Evolutionary conservation across 2,888 invertebrate genomes (phyloP), one percentile per base, ranked within the genome.

Genomic region (Ceriagrion tenellum): DNA sequence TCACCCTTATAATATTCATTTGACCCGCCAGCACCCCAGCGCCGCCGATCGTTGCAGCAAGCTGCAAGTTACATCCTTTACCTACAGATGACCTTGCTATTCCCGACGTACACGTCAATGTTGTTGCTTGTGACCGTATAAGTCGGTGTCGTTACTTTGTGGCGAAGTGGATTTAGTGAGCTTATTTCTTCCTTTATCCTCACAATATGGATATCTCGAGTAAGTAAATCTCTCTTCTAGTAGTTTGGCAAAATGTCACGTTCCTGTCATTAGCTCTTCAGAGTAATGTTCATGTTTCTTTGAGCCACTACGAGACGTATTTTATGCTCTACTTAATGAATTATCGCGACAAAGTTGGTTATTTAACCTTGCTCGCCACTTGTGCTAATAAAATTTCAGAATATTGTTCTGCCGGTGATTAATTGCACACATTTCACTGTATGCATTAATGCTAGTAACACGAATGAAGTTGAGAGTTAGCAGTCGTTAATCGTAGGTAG

Each of bases 71-170:
- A n/a, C 26, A n/a, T 47, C n/a, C 35, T 93, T 93, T 93, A 93
- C 47, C 93, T 69, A 18, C 20, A 93, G 93, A 93, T 63, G 93
- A 47, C 93, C 40, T 69, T 47, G 20, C n/a, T 63, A 55, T 69
- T 69, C 69, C 63, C 63, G 18, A 93, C 30, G 93, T 93, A 93
- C 93, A 93, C 93, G 93, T 93, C 69, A 56, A 93, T 74, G 93
- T 93, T 93, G 93, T 93, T 47, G 63, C 40, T 47, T n/a, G 26
- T 69, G 47, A 0, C n/a, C 26, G 26, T n/a, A 3, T 69, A n/a
- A n/a, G 47, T 93, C 69, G 40, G 47, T 91, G 63, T 47, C 91
- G 35, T 91, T 63, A 63, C n/a, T 69, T 69, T 93, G 40, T 69
- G 47, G 26, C 47, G 47, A 47, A 47, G 47, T 47, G 47, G 47